These are phyloP conservation scores for Oxyruncus cristatus DNA, from an alignment of 2,113 vertebrate species.

Conservation along the genomic window DNA sequence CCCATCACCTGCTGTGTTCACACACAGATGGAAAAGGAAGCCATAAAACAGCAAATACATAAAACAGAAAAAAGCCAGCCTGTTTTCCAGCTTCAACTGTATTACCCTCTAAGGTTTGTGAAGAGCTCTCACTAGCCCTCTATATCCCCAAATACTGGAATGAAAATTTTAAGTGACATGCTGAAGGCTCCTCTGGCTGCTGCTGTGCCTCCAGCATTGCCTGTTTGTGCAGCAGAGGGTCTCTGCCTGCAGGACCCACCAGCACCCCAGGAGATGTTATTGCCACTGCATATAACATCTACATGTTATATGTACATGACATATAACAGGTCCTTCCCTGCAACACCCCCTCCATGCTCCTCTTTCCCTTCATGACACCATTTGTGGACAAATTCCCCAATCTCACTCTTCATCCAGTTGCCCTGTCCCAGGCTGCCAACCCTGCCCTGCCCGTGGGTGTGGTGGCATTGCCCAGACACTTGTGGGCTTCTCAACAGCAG, in stretches of 20 bases:
- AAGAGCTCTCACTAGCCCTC: background rate
- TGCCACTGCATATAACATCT: too few relatives aligned
- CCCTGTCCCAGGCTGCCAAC: background rate
- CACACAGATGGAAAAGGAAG: background rate
- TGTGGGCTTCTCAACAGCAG: background rate
- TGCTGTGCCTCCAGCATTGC: background rate
- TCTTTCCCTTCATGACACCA: accelerated
- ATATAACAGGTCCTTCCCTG: too few relatives aligned
- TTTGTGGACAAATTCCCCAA: background rate
- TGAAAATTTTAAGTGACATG: too few relatives aligned
- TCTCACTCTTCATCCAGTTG: accelerated
- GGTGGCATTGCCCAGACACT: too few relatives aligned
- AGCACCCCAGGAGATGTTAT: too few relatives aligned
- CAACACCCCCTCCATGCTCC: background rate
- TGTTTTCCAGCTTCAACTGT: background rate
- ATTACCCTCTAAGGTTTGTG: background rate
- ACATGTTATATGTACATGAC: too few relatives aligned
- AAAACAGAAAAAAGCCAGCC: too few relatives aligned
- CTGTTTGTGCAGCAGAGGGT: accelerated
- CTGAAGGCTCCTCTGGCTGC: background rate
- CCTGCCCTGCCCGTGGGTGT: background rate
- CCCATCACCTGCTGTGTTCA: background rate
- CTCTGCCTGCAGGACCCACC: background rate
- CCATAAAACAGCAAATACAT: background rate
- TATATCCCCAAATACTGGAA: background rate